phyloP scores from a whole-genome alignment of 2,113 vertebrate genomes.

The mouse (Mus musculus) region GRCm39 chr6:144201001-144201500 shows the following conservation, averaged over 20 bases:
- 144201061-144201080: not conserved
- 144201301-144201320: not conserved
- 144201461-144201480: not conserved
- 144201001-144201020: not conserved
- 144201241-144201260: no score
- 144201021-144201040: not conserved
- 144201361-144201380: conserved; percentile 53
- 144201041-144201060: not conserved
- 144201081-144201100: not conserved
- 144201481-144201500: not conserved
- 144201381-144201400: conserved; percentile 21
- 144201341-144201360: conserved; percentile 9
- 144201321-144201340: not conserved
- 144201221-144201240: not conserved
- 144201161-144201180: not conserved
- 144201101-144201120: not conserved
- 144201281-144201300: conserved; percentile 9
- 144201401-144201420: not conserved
- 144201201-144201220: not conserved
- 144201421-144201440: conserved; percentile 28
- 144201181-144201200: not conserved
- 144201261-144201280: not conserved
- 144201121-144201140: not conserved
- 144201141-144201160: not conserved
- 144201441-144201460: conserved; percentile 3